A percentile compares a stretch with the other conserved stretches of the same genome.
phyloP scores from a whole-genome alignment of 2,888 invertebrate genomes.

The Erebia epiphron region DNA sequence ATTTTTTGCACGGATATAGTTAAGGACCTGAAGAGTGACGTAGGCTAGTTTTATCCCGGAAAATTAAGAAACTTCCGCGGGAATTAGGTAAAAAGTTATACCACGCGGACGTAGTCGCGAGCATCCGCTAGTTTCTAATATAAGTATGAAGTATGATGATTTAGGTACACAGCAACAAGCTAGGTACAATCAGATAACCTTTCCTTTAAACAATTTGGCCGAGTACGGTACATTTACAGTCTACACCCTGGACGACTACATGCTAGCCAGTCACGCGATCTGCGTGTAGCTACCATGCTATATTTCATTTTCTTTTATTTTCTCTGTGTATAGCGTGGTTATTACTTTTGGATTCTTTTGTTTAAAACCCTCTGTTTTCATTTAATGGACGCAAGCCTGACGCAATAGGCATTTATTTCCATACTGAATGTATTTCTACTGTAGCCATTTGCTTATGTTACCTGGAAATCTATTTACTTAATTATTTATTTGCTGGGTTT shows the following conservation, averaged over 20 bases:
- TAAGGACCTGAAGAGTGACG: too few species aligned
- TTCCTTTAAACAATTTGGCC: conserved; percentile 20
- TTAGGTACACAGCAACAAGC: background rate
- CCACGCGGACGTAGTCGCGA: too few species aligned
- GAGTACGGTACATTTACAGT: background rate
- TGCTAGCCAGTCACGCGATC: conserved; percentile 7
- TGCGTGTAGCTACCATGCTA: background rate
- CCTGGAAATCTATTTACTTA: too few species aligned
- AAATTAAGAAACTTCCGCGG: too few species aligned
- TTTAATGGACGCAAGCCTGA: background rate
- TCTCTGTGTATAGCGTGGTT: conserved; percentile 5
- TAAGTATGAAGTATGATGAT: background rate
- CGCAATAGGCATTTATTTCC: too few species aligned
- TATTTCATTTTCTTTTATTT: conserved; percentile 2
- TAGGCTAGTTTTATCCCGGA: too few species aligned
- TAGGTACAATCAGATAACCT: conserved; percentile 4
- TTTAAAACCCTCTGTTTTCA: background rate
- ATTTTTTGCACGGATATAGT: too few species aligned
- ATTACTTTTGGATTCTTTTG: conserved; percentile 11
- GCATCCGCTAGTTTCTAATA: too few species aligned
- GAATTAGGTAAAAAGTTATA: too few species aligned
- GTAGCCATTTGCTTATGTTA: too few species aligned
- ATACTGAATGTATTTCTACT: too few species aligned
- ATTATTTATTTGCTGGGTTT: too few species aligned
- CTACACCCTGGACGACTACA: background rate